Base-by-base conservation (phyloP, 1,140 invertebrate genomes). In the Drosophila kanapiae region DNA sequence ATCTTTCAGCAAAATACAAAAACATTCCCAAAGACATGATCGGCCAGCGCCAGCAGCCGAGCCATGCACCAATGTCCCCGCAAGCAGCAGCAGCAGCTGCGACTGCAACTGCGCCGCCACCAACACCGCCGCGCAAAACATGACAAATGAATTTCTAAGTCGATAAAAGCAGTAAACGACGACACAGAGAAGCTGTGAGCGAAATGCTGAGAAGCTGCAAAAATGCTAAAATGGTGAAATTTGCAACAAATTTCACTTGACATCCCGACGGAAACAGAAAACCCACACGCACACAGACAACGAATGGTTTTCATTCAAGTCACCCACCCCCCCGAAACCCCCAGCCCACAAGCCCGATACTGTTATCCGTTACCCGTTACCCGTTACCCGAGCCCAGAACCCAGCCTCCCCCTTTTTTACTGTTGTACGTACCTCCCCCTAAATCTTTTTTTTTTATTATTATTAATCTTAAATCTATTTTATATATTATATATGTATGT, bases 1-100 rank as follows among this genome's bases (percentile, higher is more conserved):
- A 91, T 91, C 80, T 92, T 93, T 91, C 91, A 93, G 92, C 87
- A 78, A 87, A 87, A 87, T 92, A 92, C 88, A 92, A 92, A 91
- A 93, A 93, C 92, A 93, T 93, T 93, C 92, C 91, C 91, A 92
- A 93, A 93, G 92, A 93, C 87, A 87, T 92, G 82, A 92, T 72
- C 75, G 79, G 79, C 53, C 63, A 75, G 72, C 80, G 79, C 72
- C 79, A 85, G 65, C 79, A 85, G 65, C 56, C 72, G 42, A 62
- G 53, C 72, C 74, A 67, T 75, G 71, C 62, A 61, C 13, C 29
- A 27, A 27, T 38, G 31, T 40, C 65, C 29, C 33, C 67, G 35
- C 42, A 42, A 33, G 48, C 67, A n/a, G 13, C 49, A 11, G 48
- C 49, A 6, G 31, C 60, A 11, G 62, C 45, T n/a, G 45, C 58